These are phyloP conservation scores for Spodoptera littoralis DNA, from an alignment of 2,888 invertebrate species.

Conservation along the genomic window DNA sequence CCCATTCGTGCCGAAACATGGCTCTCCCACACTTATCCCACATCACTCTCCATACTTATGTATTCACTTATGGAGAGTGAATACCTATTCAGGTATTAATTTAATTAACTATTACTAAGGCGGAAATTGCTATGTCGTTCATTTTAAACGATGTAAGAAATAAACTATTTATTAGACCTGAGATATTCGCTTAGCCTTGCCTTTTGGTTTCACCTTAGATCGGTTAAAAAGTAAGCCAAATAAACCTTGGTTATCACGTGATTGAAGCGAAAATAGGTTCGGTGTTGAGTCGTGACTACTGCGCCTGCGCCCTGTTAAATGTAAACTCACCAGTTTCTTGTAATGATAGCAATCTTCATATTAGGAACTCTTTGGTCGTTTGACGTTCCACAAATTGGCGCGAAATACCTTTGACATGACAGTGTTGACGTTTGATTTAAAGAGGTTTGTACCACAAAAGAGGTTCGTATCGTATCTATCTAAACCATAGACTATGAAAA, in stretches of 20 bases:
- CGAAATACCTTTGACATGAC: neutral
- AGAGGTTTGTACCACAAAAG: no score
- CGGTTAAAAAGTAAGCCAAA: constrained; percentile 45
- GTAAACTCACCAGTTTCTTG: constrained; percentile 29
- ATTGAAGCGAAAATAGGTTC: constrained; percentile 40
- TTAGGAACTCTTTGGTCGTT: constrained; percentile 41
- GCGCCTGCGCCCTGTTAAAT: constrained; percentile 52
- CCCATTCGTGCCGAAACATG: no score
- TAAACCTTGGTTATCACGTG: constrained; percentile 48
- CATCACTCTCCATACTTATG: no score
- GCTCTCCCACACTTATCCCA: no score
- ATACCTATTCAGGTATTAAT: no score
- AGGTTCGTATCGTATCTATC: no score
- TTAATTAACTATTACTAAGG: no score
- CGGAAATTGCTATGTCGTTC: no score
- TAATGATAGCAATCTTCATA: constrained; percentile 46
- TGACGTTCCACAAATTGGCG: constrained; percentile 9
- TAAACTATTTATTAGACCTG: neutral
- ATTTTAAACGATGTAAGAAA: constrained; percentile 4
- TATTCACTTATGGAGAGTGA: no score
- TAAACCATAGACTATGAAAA: no score
- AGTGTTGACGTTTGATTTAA: constrained; percentile 1
- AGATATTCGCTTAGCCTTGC: neutral
- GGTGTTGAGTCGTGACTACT: constrained; percentile 60
- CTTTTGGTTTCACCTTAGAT: neutral